A percentile compares a stretch with the other conserved stretches of the same genome.
phyloP scores from a whole-genome alignment of 2,113 vertebrate species.

The Sclerurus mexicanus region DNA sequence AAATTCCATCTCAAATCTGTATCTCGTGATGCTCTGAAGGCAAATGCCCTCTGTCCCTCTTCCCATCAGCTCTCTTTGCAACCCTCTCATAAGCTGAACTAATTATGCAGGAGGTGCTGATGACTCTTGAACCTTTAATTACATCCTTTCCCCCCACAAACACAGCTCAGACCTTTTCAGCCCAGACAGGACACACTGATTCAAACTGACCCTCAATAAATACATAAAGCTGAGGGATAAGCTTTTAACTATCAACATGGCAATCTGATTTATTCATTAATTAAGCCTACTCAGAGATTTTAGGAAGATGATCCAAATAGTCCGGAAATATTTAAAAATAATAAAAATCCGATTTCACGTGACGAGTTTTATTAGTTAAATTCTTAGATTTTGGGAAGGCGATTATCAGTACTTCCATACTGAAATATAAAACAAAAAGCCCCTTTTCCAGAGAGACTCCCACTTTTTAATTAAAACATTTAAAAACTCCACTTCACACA shows the following conservation, averaged over 20 bases:
- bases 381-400: background rate
- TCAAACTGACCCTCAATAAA: background rate
- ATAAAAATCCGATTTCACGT: background rate
- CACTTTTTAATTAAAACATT: conserved; percentile 23
- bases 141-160: background rate
- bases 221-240: background rate
- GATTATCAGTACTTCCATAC: background rate
- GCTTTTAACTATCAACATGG: background rate
- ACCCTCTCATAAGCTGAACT: background rate
- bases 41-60: background rate
- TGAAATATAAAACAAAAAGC: background rate
- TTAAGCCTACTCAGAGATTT: background rate
- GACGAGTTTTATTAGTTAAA: background rate
- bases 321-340: background rate
- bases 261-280: conserved; percentile 23
- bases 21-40: background rate
- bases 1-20: background rate
- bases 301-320: background rate
- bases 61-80: background rate
- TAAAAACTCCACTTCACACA: background rate
- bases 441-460: background rate
- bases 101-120: background rate
- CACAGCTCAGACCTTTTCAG: background rate
- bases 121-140: conserved; percentile 11
- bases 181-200: background rate